Percentiles rank a stretch among this genome's conserved stretches.
Conservation (phyloP, 2,113 vertebrate genomes). For the Neolamprologus longior region DNA sequence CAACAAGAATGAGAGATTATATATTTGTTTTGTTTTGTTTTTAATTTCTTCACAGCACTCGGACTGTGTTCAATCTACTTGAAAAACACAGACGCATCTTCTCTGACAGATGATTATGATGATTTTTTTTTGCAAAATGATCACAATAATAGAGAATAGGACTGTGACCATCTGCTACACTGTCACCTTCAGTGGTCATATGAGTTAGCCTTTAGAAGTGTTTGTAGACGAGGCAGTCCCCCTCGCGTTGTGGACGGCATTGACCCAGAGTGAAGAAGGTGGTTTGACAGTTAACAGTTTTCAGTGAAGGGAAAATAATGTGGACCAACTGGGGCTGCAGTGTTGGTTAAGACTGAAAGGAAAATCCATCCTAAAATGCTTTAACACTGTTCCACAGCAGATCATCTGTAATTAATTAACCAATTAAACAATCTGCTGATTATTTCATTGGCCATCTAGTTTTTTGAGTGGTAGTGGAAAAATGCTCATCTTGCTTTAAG, state of each 20-base stretch:
- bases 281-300: not conserved
- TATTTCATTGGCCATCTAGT: not conserved
- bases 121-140: not conserved
- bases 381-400: not conserved
- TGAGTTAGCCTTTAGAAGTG: not conserved
- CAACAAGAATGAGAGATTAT: not conserved
- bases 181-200: not conserved
- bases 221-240: not conserved
- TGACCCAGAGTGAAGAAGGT: not conserved
- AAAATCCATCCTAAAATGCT: conserved; percentile 22
- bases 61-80: conserved; percentile 52
- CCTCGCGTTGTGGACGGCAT: not conserved
- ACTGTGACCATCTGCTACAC: conserved; percentile 6
- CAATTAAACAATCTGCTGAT: not conserved
- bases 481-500: not conserved
- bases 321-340: conserved; percentile 26
- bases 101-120: conserved; percentile 1
- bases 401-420: not conserved
- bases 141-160: not conserved
- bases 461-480: not conserved
- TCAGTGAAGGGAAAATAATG: not conserved
- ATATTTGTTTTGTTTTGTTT: not conserved
- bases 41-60: conserved; percentile 18
- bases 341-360: not conserved
- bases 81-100: conserved; percentile 39